Conservation (phyloP, 2,888 invertebrate species). For the Melipona bicolor region DNA sequence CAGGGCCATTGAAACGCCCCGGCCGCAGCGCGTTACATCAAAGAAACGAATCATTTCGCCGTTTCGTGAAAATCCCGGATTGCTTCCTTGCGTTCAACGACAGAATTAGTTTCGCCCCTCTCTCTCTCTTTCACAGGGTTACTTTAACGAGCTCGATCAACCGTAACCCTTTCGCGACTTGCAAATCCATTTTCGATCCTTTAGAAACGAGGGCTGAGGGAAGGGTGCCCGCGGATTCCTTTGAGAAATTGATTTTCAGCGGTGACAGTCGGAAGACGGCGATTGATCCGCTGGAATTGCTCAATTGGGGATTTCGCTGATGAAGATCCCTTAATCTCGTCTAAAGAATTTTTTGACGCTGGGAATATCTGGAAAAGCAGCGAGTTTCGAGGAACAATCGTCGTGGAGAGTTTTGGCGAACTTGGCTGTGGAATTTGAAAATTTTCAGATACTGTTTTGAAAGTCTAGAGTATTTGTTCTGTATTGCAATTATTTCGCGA, state of each 20-base stretch:
- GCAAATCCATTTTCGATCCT: slow-evolving; percentile 6
- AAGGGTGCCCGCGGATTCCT: background rate
- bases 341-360: too few species aligned
- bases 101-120: slow-evolving; percentile 21
- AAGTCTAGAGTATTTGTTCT: too few species aligned
- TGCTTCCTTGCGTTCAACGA: slow-evolving; percentile 26
- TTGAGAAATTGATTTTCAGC: slow-evolving; percentile 6
- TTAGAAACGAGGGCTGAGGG: too few species aligned
- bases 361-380: too few species aligned
- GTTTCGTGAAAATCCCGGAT: slow-evolving; percentile 30
- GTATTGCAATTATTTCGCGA: too few species aligned
- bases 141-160: slow-evolving; percentile 3
- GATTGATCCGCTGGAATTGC: background rate
- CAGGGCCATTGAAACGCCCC: slow-evolving; percentile 22
- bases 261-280: background rate
- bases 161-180: slow-evolving; percentile 14
- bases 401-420: too few species aligned
- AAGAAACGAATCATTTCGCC: slow-evolving; percentile 44
- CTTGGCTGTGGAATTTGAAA: too few species aligned
- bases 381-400: too few species aligned
- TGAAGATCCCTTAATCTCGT: too few species aligned
- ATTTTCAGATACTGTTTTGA: too few species aligned
- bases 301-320: background rate
- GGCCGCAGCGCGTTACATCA: slow-evolving; percentile 22
- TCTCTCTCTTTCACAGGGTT: background rate